Percentiles rank a stretch among this genome's conserved stretches.
phyloP scores from a whole-genome alignment of 2,113 vertebrate species.

The Trinectes maculatus region DNA sequence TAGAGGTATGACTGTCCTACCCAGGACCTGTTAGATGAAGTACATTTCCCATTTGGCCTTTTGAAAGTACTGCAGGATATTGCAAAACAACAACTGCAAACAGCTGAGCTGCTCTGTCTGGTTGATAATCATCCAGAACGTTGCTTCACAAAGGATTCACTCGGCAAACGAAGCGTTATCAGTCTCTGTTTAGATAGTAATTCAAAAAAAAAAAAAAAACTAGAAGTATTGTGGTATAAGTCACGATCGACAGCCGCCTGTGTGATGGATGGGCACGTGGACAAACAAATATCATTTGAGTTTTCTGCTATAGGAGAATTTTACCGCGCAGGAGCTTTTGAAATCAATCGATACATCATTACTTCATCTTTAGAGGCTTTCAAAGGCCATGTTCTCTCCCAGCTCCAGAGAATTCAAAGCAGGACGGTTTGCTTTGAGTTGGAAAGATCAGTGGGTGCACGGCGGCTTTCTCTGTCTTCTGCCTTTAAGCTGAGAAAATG shows the following conservation, averaged over 20 bases:
- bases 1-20: not conserved
- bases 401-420: not conserved
- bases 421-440: slow-evolving; percentile 5
- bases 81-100: not conserved
- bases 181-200: not conserved
- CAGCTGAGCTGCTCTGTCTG: not conserved
- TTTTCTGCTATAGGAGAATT: slow-evolving; percentile 11
- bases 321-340: not conserved
- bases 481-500: slow-evolving; percentile 52
- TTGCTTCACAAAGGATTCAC: not conserved
- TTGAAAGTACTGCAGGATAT: not conserved
- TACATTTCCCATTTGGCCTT: not conserved
- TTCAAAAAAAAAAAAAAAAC: not conserved
- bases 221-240: not conserved
- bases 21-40: not conserved
- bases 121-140: slow-evolving; percentile 1
- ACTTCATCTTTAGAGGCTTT: slow-evolving; percentile 10
- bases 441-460: slow-evolving; percentile 13
- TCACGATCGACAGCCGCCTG: not conserved
- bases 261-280: not conserved
- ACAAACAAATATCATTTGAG: not conserved
- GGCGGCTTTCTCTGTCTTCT: slow-evolving; percentile 10
- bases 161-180: not conserved
- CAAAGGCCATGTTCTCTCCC: not conserved
- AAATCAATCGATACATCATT: slow-evolving; percentile 5